Base-by-base conservation (phyloP, 2,888 invertebrate species). In the Drosophila diplacantha region DNA sequence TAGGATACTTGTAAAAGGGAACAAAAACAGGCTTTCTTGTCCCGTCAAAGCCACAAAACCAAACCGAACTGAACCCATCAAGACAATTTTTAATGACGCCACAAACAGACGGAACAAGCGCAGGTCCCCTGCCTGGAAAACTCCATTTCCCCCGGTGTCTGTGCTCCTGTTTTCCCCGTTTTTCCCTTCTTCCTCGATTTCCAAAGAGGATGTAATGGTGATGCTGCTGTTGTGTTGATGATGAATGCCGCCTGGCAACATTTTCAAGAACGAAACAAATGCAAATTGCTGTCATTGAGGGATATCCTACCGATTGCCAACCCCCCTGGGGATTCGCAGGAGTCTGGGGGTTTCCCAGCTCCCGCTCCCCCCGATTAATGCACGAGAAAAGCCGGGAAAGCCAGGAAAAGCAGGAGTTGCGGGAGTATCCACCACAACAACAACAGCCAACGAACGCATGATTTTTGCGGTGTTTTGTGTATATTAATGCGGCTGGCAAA, bases 401-500 rank as follows among this genome's bases (percentile, higher is more conserved):
- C 20, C 20, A 20, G 38, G 35, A 38, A 49, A 35, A 41, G 3
- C 41, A 31, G 29, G 11, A 29, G 44, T 26, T 44, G 8, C 7
- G 29, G 41, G 29, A 29, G 26, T 29, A 9, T 9, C 60, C 43
- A 49, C 32, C 20, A 26, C 59, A 39, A 31, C 67, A 43, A 39
- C 63, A 60, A 50, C 52, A 58, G 38, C 39, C 37, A 37, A 11
- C 37, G 6, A 61, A 49, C 64, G 54, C 63, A 73, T 66, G 73
- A 72, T 68, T 75, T 77, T 72, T 75, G 65, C 68, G 68, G 59
- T 68, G 67, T 62, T 71, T 69, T 69, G 64, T 70, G 79, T 79
- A 60, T 78, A 79, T 79, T 81, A 79, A 81, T 81, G 82, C 82
- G 78, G 78, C 80, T 70, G 74, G 74, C 63, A 72, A 81, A 78